phyloP scores from a whole-genome alignment of 2,113 vertebrate genomes.

The Sylvietta virens region DNA sequence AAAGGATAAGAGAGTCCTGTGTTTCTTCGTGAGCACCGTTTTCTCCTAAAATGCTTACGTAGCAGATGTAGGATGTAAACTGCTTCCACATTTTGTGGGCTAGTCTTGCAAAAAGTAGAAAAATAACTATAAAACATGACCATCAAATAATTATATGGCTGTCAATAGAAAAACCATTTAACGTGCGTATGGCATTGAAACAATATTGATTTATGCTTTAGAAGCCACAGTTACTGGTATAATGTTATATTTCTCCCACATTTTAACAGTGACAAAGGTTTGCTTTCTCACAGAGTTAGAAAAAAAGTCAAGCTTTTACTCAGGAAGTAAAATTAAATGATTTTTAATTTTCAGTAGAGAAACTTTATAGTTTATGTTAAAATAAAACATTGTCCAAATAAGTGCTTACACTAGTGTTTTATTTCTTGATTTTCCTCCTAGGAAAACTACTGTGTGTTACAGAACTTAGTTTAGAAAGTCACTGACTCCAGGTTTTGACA shows the following conservation, averaged over 20 bases:
- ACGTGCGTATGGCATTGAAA: background rate
- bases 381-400: background rate
- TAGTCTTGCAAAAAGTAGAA: background rate
- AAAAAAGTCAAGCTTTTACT: background rate
- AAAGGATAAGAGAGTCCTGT: background rate
- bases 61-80: background rate
- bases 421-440: background rate
- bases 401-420: background rate
- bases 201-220: background rate
- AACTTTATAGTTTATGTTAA: background rate
- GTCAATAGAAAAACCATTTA: background rate
- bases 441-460: background rate
- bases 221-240: background rate
- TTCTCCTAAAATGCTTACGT: background rate
- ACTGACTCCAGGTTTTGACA: background rate
- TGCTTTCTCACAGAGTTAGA: background rate
- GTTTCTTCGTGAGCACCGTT: background rate
- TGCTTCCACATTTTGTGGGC: background rate
- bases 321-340: background rate
- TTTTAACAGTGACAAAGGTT: background rate
- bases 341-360: background rate
- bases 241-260: background rate
- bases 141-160: background rate
- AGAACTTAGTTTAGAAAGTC: background rate
- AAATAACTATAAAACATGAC: background rate